phyloP scores from a whole-genome alignment of 1,140 invertebrate genomes.

The Listronotus bonariensis region DNA sequence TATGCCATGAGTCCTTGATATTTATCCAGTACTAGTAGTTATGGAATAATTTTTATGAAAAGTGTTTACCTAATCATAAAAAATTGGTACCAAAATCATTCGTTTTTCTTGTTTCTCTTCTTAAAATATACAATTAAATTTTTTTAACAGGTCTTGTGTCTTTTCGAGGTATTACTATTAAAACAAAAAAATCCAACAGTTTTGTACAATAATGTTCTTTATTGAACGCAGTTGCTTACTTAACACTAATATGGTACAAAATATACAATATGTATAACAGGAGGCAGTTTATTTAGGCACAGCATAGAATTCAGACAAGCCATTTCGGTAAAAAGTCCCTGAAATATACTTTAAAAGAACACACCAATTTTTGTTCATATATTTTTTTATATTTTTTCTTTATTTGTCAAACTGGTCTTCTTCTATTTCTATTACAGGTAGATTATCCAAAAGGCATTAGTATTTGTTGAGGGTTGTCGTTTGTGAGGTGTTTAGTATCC shows the following conservation, averaged over 20 bases:
- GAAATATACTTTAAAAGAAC: background rate
- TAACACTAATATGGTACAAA: constrained; percentile 4
- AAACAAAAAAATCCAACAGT: no score
- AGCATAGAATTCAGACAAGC: constrained; percentile 3
- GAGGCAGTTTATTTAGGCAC: background rate
- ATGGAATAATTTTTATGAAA: no score
- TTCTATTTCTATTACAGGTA: background rate
- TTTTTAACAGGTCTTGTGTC: no score
- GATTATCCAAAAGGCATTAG: background rate
- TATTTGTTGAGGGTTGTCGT: background rate
- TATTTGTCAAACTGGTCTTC: background rate
- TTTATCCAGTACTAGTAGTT: no score
- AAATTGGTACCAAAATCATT: no score
- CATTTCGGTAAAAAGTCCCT: background rate
- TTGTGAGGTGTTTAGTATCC: background rate
- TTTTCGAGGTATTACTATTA: no score
- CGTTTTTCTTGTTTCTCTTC: no score
- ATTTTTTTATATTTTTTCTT: no score
- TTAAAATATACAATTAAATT: no score
- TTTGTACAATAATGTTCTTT: constrained; percentile 7
- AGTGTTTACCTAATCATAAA: no score
- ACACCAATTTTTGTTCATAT: no score
- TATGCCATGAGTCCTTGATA: no score
- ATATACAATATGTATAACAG: constrained; percentile 9
- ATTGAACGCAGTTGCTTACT: constrained; percentile 6